A percentile compares a stretch with the other conserved stretches of the same genome.
Conservation (phyloP, 1,140 invertebrate species). For the Drosophila busckii region DNA sequence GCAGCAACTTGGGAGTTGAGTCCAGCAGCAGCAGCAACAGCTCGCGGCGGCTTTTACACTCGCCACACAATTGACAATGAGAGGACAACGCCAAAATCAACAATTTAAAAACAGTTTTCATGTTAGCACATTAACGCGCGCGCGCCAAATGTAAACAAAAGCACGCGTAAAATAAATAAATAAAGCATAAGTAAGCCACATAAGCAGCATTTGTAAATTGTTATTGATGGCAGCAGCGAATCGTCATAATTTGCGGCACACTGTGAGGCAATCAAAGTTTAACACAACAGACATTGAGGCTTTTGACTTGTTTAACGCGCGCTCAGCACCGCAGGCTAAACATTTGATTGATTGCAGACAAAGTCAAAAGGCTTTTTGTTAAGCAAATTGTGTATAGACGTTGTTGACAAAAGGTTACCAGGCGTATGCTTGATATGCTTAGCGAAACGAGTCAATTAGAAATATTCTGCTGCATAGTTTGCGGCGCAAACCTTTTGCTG, state of each 20-base stretch:
- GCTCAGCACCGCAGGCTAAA: constrained; percentile 29
- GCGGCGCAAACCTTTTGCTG: constrained; percentile 42
- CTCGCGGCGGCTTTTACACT: constrained; percentile 36
- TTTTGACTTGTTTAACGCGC: constrained; percentile 56
- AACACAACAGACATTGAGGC: not conserved
- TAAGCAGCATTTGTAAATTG: constrained; percentile 43
- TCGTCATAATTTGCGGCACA: constrained; percentile 43
- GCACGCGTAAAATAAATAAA: constrained; percentile 15
- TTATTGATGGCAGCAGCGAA: constrained; percentile 45
- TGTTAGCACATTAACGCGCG: constrained; percentile 48
- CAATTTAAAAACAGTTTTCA: constrained; percentile 75
- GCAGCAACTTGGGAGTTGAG: no score
- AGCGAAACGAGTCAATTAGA: constrained; percentile 19
- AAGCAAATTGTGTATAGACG: constrained; percentile 61
- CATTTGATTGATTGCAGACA: constrained; percentile 63
- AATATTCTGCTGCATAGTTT: constrained; percentile 59
- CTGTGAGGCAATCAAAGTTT: constrained; percentile 43
- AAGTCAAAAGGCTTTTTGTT: constrained; percentile 76
- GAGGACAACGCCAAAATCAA: constrained; percentile 52
- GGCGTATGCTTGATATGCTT: constrained; percentile 16
- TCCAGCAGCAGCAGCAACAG: constrained; percentile 8
- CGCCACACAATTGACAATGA: constrained; percentile 61
- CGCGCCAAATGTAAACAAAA: constrained; percentile 21
- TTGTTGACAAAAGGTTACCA: constrained; percentile 40
- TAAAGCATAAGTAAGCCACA: not conserved